Evolutionary conservation across 1,140 invertebrate species (phyloP).

Genomic region (Euura lappo): DNA sequence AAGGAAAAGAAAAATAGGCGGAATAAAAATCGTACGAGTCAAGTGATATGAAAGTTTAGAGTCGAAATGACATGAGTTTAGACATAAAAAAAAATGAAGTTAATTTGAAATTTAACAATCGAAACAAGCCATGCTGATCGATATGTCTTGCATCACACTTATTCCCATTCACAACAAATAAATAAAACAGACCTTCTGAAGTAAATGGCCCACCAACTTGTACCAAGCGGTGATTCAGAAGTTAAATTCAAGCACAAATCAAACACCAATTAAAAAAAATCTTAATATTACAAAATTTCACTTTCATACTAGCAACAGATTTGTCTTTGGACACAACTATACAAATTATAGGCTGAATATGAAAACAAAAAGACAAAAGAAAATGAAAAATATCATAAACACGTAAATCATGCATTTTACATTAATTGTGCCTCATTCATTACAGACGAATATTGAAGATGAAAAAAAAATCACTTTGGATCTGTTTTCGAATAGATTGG

Average conservation of each 20-base stretch:
- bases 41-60: neutral
- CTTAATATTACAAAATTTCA: neutral
- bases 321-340: constrained; percentile 4
- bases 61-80: constrained; percentile 12
- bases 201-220: constrained; percentile 10
- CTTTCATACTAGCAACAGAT: neutral
- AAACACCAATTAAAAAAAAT: neutral
- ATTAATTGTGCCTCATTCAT: too few relatives aligned
- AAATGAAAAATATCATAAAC: too few relatives aligned
- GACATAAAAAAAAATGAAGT: too few relatives aligned
- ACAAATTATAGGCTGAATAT: constrained; percentile 7
- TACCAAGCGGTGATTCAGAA: neutral
- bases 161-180: neutral
- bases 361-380: constrained; percentile 16
- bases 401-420: too few relatives aligned
- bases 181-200: neutral
- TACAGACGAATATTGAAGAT: too few relatives aligned
- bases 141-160: neutral
- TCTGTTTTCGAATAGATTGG: too few relatives aligned
- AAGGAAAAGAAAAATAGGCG: too few relatives aligned
- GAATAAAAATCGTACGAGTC: too few relatives aligned
- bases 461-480: too few relatives aligned
- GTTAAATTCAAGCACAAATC: neutral
- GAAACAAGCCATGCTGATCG: neutral
- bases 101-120: too few relatives aligned